Evolutionary conservation across 2,888 invertebrate species (phyloP), one percentile per base, ranked within the genome.

Genomic region (Chaitophorus viminalis): DNA sequence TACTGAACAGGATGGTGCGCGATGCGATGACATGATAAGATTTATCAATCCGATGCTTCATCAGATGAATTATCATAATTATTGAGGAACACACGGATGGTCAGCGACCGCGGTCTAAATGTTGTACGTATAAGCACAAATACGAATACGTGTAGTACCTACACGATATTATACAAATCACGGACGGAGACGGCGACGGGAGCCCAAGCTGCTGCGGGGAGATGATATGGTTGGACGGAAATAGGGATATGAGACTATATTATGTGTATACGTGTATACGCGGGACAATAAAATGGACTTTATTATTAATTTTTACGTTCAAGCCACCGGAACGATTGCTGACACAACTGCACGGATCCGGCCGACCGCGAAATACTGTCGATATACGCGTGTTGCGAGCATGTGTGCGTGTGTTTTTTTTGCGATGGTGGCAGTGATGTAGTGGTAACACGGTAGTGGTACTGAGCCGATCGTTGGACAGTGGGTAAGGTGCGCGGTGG

Each of bases 241-340:
- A 39, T 9, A 46, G 46, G 46, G 46, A 46, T 46, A 46, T 14
- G 46, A 46, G 14, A 46, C 8, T 46, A 46, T 46, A 3, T 46
- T 46, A 46, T 14, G 2, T 46, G 21, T 21, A 60, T 5, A 5
- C 6, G 25, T 9, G 25, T 60, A 21, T 60, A 60, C 21, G 21
- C 25, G 60, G 25, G 36, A 29, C n/a, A 29, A 65, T 79, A 65
- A 79, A 79, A 65, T n/a, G 33, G 36, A 79, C 36, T 65, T 79
- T 65, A 65, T 65, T 79, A 79, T 65, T 79, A 79, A 79, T 65
- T 79, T n/a, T 65, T 79, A 65, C 65, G 65, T 65, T 39, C 60
- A 65, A 79, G 79, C 79, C 65, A 36, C 60, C 79, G 79, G 39
- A 79, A 79, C 65, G 70, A 81, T 81, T 33, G 81, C 81, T 81